Evolutionary conservation across 2,888 invertebrate genomes (phyloP).

Genomic region (Elmis aenea): DNA sequence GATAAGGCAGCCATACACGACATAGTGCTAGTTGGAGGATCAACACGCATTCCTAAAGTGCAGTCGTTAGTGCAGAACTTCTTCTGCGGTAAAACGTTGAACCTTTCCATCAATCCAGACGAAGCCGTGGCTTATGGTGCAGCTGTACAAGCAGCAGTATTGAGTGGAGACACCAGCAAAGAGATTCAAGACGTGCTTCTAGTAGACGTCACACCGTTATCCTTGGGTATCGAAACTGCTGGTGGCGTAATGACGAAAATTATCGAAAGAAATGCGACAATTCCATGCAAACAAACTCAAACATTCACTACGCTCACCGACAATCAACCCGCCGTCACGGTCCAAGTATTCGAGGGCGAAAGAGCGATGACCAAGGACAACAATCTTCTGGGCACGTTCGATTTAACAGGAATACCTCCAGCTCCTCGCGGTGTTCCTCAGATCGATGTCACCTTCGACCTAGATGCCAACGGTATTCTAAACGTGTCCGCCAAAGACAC

Average conservation of each 20-base stretch:
- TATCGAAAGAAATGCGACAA: constrained; percentile 53
- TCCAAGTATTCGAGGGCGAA: constrained; percentile 65
- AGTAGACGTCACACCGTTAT: constrained; percentile 64
- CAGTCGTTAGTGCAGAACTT: constrained; percentile 69
- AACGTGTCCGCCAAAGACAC: constrained; percentile 56
- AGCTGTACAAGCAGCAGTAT: constrained; percentile 40
- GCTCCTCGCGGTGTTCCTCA: constrained; percentile 65
- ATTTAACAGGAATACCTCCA: constrained; percentile 65
- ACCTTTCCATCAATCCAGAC: constrained; percentile 42
- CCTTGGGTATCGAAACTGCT: constrained; percentile 73
- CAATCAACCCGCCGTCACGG: constrained; percentile 59
- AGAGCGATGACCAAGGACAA: constrained; percentile 79
- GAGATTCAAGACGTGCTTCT: constrained; percentile 70
- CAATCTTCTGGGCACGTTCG: constrained; percentile 62
- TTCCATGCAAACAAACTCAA: constrained; percentile 54
- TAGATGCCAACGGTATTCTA: constrained; percentile 69
- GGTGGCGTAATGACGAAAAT: constrained; percentile 71
- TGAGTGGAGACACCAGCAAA: constrained; percentile 52
- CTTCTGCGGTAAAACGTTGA: constrained; percentile 57
- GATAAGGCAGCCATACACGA: constrained; percentile 73
- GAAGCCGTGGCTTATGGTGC: constrained; percentile 44
- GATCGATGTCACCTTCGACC: constrained; percentile 66
- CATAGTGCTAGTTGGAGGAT: constrained; percentile 77
- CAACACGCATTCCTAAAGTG: constrained; percentile 74
- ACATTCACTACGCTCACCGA: constrained; percentile 64